phyloP scores from a whole-genome alignment of 2,797 vertebrate species.

The Octomys mimax region DNA sequence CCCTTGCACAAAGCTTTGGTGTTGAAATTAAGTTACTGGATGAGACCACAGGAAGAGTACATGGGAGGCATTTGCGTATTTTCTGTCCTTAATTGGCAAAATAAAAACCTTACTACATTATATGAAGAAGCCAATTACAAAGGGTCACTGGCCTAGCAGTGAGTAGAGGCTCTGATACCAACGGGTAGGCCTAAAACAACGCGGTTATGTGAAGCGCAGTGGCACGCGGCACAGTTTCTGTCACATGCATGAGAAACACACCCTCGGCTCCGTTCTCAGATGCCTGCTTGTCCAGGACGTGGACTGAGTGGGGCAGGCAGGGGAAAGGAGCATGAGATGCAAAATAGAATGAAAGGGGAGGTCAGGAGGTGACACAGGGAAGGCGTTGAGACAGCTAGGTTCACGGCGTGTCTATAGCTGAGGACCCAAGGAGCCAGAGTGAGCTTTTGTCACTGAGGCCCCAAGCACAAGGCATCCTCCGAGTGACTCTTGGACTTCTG shows the following conservation, averaged over 20 bases:
- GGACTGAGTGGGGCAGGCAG: no score
- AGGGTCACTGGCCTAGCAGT: neutral
- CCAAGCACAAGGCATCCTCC: neutral
- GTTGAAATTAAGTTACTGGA: constrained; percentile 13
- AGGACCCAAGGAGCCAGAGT: neutral
- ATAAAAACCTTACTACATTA: constrained; percentile 43
- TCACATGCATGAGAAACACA: neutral
- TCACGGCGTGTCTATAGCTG: neutral
- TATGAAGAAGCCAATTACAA: constrained; percentile 60
- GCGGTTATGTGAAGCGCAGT: neutral
- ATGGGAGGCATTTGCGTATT: constrained; percentile 43
- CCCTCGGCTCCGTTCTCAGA: neutral
- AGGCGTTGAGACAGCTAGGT: neutral
- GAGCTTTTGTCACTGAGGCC: neutral
- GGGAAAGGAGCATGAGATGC: neutral
- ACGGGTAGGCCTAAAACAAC: neutral
- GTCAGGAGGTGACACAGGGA: neutral
- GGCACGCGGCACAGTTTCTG: neutral
- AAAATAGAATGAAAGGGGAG: neutral
- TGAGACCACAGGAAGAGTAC: constrained; percentile 9
- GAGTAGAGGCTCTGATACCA: constrained; percentile 5
- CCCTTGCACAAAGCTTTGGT: neutral
- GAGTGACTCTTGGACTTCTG: neutral
- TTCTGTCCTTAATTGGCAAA: constrained; percentile 49
- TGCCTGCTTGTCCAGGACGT: neutral